Evolutionary conservation across 2,888 invertebrate genomes (phyloP).

Genomic region (Hirtodrosophila duncani): DNA sequence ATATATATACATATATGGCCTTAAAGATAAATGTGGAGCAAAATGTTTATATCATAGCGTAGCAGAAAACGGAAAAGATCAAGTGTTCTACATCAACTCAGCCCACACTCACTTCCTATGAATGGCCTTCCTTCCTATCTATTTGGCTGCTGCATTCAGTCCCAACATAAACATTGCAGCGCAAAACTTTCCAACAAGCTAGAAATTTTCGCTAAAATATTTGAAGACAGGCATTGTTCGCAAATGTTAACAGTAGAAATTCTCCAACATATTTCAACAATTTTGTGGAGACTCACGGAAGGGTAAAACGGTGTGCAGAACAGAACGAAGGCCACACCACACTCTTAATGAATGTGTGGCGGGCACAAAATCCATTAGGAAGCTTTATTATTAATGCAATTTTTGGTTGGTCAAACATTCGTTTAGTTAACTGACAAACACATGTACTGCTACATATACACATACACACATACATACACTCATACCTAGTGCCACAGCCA

Average conservation of each 20-base stretch:
- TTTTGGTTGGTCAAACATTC: slow-evolving; percentile 17
- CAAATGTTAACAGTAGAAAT: too few species aligned
- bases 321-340: not conserved
- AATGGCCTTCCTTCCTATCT: too few species aligned
- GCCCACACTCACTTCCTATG: too few species aligned
- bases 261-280: too few species aligned
- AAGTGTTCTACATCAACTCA: too few species aligned
- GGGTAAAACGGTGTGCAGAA: slow-evolving; percentile 23
- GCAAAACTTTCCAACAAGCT: too few species aligned
- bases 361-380: slow-evolving; percentile 31
- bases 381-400: slow-evolving; percentile 30
- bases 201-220: not conserved
- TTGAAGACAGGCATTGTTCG: not conserved
- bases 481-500: too few species aligned
- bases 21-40: slow-evolving; percentile 31
- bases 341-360: too few species aligned
- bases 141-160: too few species aligned
- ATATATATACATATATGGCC: slow-evolving; percentile 7
- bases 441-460: slow-evolving; percentile 19
- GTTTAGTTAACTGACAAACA: slow-evolving; percentile 26
- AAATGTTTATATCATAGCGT: slow-evolving; percentile 2
- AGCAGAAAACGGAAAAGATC: too few species aligned
- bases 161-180: too few species aligned
- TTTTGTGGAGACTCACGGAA: too few species aligned
- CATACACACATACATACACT: slow-evolving; percentile 10